Evolutionary conservation across 2,888 invertebrate species (phyloP), one percentile per base, ranked within the genome.

Genomic region (Drosophila paracracens): DNA sequence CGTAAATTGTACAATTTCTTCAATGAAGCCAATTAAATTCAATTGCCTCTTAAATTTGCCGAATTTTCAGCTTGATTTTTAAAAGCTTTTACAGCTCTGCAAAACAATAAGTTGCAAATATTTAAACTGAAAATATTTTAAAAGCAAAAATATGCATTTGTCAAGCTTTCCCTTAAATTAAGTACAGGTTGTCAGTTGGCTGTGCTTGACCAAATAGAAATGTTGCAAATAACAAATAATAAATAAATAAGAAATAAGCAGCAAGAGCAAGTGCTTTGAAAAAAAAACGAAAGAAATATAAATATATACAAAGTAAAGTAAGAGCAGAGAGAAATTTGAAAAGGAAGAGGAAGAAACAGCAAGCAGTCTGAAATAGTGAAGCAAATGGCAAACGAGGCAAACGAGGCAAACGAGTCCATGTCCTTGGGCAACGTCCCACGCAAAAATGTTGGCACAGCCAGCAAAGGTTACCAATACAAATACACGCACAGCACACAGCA

Each of bases 391-490:
- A 74, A 68, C 78, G 72, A 57, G 78, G 79, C 79, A 66, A 79
- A 78, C 75, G 80, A 87, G 78, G 80, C 79, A 66, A 79, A 78
- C 75, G 80, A 87, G 83, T 90, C 90, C 87, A 88, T 89, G 87
- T 88, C 87, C 87, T 88, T 88, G 87, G 87, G 87, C 87, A 89
- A 90, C 87, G 89, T 88, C 87, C 87, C 87, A 90, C 87, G 89
- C 89, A 88, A 87, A 46, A 84, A 83, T 81, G 75, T 89, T 81
- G 61, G 81, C 74, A 77, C 67, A 73, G 74, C 77, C 63, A 76
- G 81, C 72, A 84, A 84, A 84, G 89, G 89, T 89, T 89, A 88
- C 81, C 71, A 83, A 81, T 64, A 78, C 82, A 78, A 71, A 76
- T 53, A 74, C 58, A 40, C 70, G 29, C 33, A 50, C 35, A 29